phyloP scores from a whole-genome alignment of 2,797 vertebrate species.

The Vespertilio murinus region DNA sequence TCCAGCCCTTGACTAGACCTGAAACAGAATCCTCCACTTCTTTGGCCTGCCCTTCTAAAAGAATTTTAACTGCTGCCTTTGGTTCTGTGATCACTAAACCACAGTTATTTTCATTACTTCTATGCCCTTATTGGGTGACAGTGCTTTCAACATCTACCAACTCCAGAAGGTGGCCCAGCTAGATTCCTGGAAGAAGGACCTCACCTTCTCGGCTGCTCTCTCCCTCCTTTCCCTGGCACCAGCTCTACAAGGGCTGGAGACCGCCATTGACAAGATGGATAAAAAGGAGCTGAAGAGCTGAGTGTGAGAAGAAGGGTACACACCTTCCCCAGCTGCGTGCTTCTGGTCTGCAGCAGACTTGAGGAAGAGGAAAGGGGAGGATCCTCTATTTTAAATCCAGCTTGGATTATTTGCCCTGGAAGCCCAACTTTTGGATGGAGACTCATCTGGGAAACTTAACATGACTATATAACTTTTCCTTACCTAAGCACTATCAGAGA shows the following conservation, averaged over 20 bases:
- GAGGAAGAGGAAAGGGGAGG: background rate
- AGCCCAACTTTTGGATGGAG: background rate
- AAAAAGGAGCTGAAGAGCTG: background rate
- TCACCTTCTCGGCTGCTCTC: background rate
- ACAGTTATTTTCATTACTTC: background rate
- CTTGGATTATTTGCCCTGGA: background rate
- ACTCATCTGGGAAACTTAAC: background rate
- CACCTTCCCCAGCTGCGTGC: fast-evolving
- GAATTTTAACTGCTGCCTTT: background rate
- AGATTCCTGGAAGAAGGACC: background rate
- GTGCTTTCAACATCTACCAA: background rate
- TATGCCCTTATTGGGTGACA: background rate
- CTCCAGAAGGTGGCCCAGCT: background rate
- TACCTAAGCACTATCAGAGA: background rate
- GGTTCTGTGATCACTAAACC: background rate
- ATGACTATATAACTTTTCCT: background rate
- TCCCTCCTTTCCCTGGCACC: background rate
- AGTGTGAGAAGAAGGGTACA: too few relatives aligned
- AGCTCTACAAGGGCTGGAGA: background rate
- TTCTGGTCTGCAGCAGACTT: background rate
- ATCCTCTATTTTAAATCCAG: background rate
- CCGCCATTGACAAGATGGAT: too few relatives aligned
- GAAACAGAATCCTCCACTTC: background rate
- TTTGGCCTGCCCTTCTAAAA: background rate
- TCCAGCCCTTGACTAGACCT: background rate